Percentiles rank a stretch among this genome's conserved stretches.
phyloP scores from a whole-genome alignment of 2,113 vertebrate species.

The Rousettus leschenaultii region DNA sequence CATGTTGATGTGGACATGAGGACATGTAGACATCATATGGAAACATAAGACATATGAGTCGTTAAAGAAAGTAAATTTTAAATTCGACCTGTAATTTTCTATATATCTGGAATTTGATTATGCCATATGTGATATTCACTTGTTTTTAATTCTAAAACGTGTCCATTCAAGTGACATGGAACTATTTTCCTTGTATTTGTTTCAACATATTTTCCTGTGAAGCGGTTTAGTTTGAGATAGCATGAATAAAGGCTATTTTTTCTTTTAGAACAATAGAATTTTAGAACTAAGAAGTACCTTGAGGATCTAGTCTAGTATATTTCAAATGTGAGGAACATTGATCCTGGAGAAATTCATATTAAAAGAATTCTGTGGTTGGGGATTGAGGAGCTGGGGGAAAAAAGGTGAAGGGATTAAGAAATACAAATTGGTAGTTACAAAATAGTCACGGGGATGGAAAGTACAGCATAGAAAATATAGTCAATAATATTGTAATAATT shows the following conservation, averaged over 20 bases:
- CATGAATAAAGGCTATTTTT: not conserved
- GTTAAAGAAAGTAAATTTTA: not conserved
- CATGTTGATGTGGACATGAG: not conserved
- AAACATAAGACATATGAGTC: not conserved
- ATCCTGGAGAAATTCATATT: not conserved
- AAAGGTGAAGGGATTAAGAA: too few relatives aligned
- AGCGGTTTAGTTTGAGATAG: not conserved
- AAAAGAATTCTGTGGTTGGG: not conserved
- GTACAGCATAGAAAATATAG: too few relatives aligned
- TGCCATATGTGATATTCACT: not conserved
- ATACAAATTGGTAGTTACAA: too few relatives aligned
- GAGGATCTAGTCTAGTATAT: not conserved
- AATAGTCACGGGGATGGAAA: too few relatives aligned
- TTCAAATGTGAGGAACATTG: not conserved
- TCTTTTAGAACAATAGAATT: not conserved
- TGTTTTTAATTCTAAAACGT: not conserved
- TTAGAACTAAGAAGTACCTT: not conserved
- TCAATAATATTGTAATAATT: too few relatives aligned
- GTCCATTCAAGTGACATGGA: not conserved
- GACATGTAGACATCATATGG: not conserved
- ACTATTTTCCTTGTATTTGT: not conserved
- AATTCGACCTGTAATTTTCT: not conserved
- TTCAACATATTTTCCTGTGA: not conserved
- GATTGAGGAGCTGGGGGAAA: too few relatives aligned
- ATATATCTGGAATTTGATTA: not conserved